Percentiles rank a stretch among this genome's conserved stretches.
Evolutionary conservation across 2,888 invertebrate species (phyloP).

Genomic region (Pomacea canaliculata): DNA sequence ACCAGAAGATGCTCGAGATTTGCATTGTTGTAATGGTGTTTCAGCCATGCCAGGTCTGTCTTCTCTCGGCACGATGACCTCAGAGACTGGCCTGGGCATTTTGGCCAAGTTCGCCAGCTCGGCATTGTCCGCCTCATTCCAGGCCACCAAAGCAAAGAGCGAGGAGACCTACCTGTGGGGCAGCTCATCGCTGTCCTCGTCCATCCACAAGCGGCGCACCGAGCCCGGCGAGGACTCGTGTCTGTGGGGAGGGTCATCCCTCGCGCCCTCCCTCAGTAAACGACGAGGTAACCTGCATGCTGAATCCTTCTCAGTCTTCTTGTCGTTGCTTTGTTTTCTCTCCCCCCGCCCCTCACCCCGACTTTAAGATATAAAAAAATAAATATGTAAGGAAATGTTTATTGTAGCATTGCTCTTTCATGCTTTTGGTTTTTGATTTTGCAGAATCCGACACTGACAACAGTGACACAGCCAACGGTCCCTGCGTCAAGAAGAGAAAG

Average conservation of each 20-base stretch:
- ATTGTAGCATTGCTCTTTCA: not conserved
- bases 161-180: not conserved
- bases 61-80: conserved; percentile 6
- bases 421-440: not conserved
- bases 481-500: conserved; percentile 79
- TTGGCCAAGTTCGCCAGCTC: conserved; percentile 53
- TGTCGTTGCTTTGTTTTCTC: not conserved
- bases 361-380: too few species aligned
- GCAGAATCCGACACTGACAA: conserved; percentile 46
- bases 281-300: too few species aligned
- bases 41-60: not conserved
- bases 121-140: conserved; percentile 27
- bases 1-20: too few species aligned
- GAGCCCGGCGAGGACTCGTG: too few species aligned
- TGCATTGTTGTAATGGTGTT: not conserved
- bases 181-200: too few species aligned
- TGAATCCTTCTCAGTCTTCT: not conserved
- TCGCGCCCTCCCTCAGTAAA: too few species aligned
- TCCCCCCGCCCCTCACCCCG: not conserved
- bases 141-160: conserved; percentile 6
- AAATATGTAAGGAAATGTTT: not conserved
- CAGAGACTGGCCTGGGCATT: conserved; percentile 47
- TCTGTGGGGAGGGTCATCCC: too few species aligned
- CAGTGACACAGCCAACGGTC: conserved; percentile 41
- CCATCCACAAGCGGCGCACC: too few species aligned